Evolutionary conservation across 2,888 invertebrate genomes (phyloP), one percentile per base, ranked within the genome.

Genomic region (Oeneis ivallda): DNA sequence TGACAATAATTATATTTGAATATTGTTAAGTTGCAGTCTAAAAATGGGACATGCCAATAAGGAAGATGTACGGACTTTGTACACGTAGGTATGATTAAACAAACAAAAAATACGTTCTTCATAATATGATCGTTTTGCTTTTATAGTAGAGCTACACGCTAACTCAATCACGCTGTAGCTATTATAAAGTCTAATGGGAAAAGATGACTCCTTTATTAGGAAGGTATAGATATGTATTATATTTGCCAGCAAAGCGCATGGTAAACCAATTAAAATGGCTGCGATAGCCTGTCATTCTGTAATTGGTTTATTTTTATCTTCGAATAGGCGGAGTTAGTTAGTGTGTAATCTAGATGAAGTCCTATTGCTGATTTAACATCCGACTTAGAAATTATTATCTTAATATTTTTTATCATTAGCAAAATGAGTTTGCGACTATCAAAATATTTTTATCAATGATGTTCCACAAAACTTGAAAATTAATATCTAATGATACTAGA

Each of bases 291-390:
- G 89, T 89, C 88, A 89, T 83, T 84, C 78, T 77, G 81, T 89
- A 90, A 90, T 90, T 92, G 90, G 91, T 85, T 89, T 87, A 89
- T 90, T 89, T 90, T 90, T 87, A 89, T 87, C 86, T 79, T 70
- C 69, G 72, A 66, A 66, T 78, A 85, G 90, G 90, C 87, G 90
- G 82, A 84, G 87, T 77, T 74, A 61, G 76, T 79, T 41, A n/a
- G 17, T 37, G 26, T 67, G 17, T 63, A 39, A 41, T 59, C 59
- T 66, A 59, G 43, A 19, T 50, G n/a, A n/a, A 5, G 37, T 32
- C 26, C 26, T 32, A n/a, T 47, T 17, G 47, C 47, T 50, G 49
- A 50, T 50, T 50, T 50, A 26, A 11, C 49, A 50, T 50, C 15
- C 47, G 15, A 45, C 45, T n/a, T 15, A 49, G 10, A 49, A 41